These are phyloP conservation scores for Zapus hudsonius DNA, from an alignment of 2,113 vertebrate genomes.

Conservation along the genomic window DNA sequence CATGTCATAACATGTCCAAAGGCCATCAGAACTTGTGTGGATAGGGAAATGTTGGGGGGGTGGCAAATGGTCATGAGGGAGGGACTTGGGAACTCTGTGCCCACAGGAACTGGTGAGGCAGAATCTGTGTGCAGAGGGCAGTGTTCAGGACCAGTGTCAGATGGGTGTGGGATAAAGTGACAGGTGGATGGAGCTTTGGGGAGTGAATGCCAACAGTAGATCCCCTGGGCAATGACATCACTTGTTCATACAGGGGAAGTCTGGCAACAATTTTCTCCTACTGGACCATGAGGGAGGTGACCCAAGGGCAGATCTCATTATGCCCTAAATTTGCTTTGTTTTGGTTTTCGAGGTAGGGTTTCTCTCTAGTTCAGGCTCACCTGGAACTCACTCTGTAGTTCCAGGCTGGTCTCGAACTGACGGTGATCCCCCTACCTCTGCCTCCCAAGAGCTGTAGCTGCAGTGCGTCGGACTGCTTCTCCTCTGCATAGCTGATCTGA, in stretches of 20 bases:
- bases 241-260: background rate
- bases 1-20: background rate
- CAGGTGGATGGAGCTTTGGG: background rate
- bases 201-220: background rate
- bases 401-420: too few species aligned
- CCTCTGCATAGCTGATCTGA: background rate
- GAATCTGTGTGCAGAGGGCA: background rate
- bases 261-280: background rate
- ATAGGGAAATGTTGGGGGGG: too few species aligned
- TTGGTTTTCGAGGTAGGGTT: too few species aligned
- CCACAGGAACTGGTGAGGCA: background rate
- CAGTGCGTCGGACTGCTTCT: background rate
- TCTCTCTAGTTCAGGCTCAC: too few species aligned
- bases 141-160: background rate
- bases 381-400: too few species aligned
- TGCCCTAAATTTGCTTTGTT: background rate
- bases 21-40: background rate
- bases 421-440: too few species aligned
- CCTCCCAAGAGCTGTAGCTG: too few species aligned
- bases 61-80: too few species aligned
- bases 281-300: fast-evolving
- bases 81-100: background rate
- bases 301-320: fast-evolving
- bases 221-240: background rate
- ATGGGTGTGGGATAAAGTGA: background rate